Evolutionary conservation across 2,888 invertebrate species (phyloP), one percentile per base, ranked within the genome.

Genomic region (Nomada lathburiana): DNA sequence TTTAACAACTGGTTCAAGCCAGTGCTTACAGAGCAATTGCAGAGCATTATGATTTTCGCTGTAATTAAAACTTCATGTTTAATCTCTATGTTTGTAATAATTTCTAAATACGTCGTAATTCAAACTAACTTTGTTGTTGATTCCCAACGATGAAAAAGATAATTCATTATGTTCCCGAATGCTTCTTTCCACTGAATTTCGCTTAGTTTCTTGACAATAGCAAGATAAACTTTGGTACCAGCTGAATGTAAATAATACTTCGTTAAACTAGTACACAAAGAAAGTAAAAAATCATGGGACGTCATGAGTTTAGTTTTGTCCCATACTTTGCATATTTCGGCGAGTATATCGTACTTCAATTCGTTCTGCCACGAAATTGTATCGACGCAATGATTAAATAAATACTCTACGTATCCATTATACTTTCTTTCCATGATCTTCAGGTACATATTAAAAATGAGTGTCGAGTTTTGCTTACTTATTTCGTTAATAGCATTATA

Each of bases 211-310:
- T 94, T 94, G 29, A 95, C 87, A 79, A 95, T 90, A 29, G 94
- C 93, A 90, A 93, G 94, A 87, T 96, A 96, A 92, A 96, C 94
- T 88, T 95, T 95, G 64, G 95, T 95, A 29, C 96, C 96, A 50
- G 95, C 94, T 26, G 96, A 95, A 5, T 95, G 95, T 50, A 96
- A 92, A 78, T 96, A 95, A 81, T 94, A 94, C 91, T 94, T 95
- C 69, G 94, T 90, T 80, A 95, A 92, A 83, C 95, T 95, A 50
- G 84, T 89, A 44, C 89, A 89, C n/a, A 92, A 73, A 26, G 84
- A 82, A 16, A 86, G 73, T 60, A 90, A 82, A 18, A 93, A 88
- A 18, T 89, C 69, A 18, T 16, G 47, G n/a, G 83, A 72, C 18
- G 85, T 82, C 16, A 88, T 83, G 60, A 84, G 70, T 29, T 70